phyloP scores from a whole-genome alignment of 30 jellyfish, hydroid and myxozoan genomes.

The Mastigias papua region DNA sequence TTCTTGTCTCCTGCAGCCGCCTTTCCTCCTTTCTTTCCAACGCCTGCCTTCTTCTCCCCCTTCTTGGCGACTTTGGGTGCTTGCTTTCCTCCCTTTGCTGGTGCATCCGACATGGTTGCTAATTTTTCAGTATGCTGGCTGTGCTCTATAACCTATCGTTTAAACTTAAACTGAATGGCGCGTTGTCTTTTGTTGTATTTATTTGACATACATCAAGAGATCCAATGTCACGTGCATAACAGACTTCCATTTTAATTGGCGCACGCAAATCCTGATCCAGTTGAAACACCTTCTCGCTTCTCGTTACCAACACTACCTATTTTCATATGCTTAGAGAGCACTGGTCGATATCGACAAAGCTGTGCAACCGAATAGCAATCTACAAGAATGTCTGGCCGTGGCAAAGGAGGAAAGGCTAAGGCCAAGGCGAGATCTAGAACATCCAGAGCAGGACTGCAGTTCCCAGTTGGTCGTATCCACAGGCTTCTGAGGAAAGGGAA shows the following conservation, averaged over 20 bases:
- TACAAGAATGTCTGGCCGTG: slow-evolving; percentile 93
- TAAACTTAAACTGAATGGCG: too few species aligned
- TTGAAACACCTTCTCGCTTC: too few species aligned
- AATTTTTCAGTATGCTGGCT: too few species aligned
- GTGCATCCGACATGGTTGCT: slow-evolving; percentile 49
- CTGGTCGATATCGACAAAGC: too few species aligned
- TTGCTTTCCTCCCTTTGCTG: slow-evolving; percentile 49
- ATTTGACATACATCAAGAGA: too few species aligned
- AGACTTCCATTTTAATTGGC: too few species aligned
- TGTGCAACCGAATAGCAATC: not conserved
- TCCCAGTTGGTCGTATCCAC: slow-evolving; percentile 96
- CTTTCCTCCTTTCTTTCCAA: slow-evolving; percentile 66
- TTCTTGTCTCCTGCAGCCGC: slow-evolving; percentile 31
- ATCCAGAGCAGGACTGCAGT: slow-evolving; percentile 93
- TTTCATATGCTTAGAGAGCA: too few species aligned
- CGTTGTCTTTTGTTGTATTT: too few species aligned
- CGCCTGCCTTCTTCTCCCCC: slow-evolving; percentile 51
- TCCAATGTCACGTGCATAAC: too few species aligned
- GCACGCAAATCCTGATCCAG: too few species aligned
- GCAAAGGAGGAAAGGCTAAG: slow-evolving; percentile 90
- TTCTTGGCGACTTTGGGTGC: slow-evolving; percentile 73
- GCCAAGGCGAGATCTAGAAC: slow-evolving; percentile 86
- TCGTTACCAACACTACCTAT: too few species aligned
- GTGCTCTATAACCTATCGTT: too few species aligned
- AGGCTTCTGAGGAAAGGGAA: slow-evolving; percentile 85